Base-by-base conservation (phyloP, 1,140 invertebrate species). In the Limonius californicus region DNA sequence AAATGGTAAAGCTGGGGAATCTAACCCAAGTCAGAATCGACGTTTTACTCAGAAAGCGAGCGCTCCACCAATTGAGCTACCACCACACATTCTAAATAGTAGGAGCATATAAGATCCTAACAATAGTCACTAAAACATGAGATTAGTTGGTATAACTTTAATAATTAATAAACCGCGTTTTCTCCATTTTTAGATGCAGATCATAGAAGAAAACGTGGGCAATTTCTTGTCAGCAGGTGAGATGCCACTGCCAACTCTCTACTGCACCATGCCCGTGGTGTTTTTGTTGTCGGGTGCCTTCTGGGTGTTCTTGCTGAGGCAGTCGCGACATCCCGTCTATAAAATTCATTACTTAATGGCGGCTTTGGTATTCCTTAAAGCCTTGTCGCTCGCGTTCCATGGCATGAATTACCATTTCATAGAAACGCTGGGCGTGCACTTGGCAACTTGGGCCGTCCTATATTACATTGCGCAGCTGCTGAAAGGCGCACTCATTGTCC, bases 311-410 rank as follows among this genome's bases (percentile, higher is more conserved):
- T 88, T 97, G 18, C 75, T 99, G 0, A 86, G 86, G 57, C 91
- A 88, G 66, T 75, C 72, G 68, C 88, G 88, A 59, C 86, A 91
- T 71, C 86, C 89, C 1, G 94, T 98, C 0, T 98, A 93, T 77
- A 94, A 97, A 78, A 96, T 99, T 62, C 97, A 99, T 75, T 96
- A 97, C 61, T 81, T 99, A 43, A 99, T 99, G 97, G 90, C 94
- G 42, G 86, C 92, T 3, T 80, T 99, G 50, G 91, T 99, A 0
- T 95, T 91, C 71, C 77, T 98, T 6, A 99, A 98, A 76, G 90
- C 94, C 0, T 73, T 98, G 8, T 96, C 95, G 0, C 77, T 98
- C 39, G 83, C 97, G 30, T 98, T 98, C 75, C 97, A 99, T 77
- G 94, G 92, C 56, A 91, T 99, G 16, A 98, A 99, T 78, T 98